Base-by-base conservation (phyloP, 2,113 vertebrate genomes). In the Nicator chloris region DNA sequence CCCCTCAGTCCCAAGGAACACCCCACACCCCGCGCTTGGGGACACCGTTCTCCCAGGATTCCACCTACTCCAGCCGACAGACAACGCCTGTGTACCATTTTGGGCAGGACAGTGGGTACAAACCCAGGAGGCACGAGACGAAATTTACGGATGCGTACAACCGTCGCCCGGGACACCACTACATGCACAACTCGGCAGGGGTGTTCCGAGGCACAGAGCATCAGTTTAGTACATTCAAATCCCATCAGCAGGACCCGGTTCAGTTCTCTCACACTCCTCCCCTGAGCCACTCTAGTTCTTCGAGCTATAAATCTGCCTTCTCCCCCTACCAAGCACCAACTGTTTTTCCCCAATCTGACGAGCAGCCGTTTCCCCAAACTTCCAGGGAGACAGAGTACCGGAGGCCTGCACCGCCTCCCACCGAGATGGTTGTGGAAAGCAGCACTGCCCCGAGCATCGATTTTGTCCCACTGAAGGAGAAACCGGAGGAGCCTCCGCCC, bases 91-190 rank as follows among this genome's bases (percentile, higher is more conserved):
- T 98, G 37, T 99, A 99, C 98, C 98, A 98, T 94, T 98, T 98
- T 31, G 94, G 98, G 84, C 99, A 99, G 88, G 98, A 99, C 9
- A 98, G 97, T 0, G 91, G 97, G 33, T 99, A 98, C 98, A 99
- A 99, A 95, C 95, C 98, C 69, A 97, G 99, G 72, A 97, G 99
- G 50, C 99, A 99, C 0, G 99, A 99, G 93, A 98, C 98, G 57
- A 99, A 99, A 96, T 99, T 99, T 91, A 99, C 99, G 10, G 99
- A 99, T 4, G 99, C 99, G 31, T 99, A 99, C 97, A 99, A 99
- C 93, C 98, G 99, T 18, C 97, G 99, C 20, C 99, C 98, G 0
- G 99, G 99, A 54, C 98, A 99, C 50, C 99, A 98, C 84, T 99
- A 99, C 12, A 98, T 99, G 18, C 98, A 99, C 40, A 98, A 97